Base-by-base conservation (phyloP, 2,797 vertebrate species). In the Falco naumanni region DNA sequence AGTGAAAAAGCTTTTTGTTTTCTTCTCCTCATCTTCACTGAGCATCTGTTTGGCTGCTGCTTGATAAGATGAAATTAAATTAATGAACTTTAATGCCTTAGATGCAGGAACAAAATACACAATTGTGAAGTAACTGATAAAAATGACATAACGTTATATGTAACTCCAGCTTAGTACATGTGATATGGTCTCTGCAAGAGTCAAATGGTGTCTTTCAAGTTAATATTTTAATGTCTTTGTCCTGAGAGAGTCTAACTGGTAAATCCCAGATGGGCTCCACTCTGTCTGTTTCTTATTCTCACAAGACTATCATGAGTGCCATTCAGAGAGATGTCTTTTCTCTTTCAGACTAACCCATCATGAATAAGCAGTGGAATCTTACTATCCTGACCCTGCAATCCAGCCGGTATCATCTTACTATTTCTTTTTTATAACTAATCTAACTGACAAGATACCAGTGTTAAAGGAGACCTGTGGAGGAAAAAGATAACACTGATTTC, bases 1-100 rank as follows among this genome's bases (percentile, higher is more conserved):
- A 93, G 85, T 93, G 80, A 95, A 96, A 97, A 97, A 97, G 85
- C 86, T 92, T 96, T 96, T 96, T 96, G 87, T 97, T 97, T 95
- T 81, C 87, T 77, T 85, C 78, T 75, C 60, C 43, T 86, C n/a
- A 48, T 88, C 86, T 88, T 89, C 72, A 47, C 61, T 47, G 37
- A 90, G 71, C 79, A 95, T 91, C 90, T 94, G 84, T 95, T 96
- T 81, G 76, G 51, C 57, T 85, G 41, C 65, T 88, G 43, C 63
- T 84, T 72, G 84, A 89, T 96, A 93, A 88, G 86, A 79, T 74
- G 57, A 94, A 96, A 96, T 93, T 74, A 84, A 95, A 93, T 89
- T 93, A 94, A 88, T 81, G 66, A 89, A 90, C 63, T 76, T 87
- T 81, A 93, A 59, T 93, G 90, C 34, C 48, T 96, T 84, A 45